Conservation (phyloP, 2,113 vertebrate genomes). For the Embiotoca jacksoni region DNA sequence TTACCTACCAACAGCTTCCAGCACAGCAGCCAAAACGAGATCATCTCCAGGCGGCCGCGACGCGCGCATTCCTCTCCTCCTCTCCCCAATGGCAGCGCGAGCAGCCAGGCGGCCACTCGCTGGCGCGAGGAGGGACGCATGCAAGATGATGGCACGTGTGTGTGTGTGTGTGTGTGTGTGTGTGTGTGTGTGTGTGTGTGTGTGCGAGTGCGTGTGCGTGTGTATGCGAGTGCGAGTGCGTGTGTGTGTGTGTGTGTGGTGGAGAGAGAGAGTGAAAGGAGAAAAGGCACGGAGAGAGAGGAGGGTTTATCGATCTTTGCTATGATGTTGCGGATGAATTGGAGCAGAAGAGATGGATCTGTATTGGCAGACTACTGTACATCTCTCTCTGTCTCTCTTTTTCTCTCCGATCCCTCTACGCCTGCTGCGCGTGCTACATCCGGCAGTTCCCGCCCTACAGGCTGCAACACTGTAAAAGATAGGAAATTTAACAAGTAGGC, state of each 20-base stretch:
- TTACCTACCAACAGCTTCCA: slow-evolving; percentile 81
- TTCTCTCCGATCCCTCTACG: neutral
- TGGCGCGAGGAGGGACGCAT: slow-evolving; percentile 70
- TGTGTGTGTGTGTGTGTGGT: slow-evolving; percentile 9
- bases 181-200: slow-evolving; percentile 2
- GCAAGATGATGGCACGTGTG: slow-evolving; percentile 18
- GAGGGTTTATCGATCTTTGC: slow-evolving; percentile 47
- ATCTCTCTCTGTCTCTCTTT: slow-evolving; percentile 27
- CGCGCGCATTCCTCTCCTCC: slow-evolving; percentile 68
- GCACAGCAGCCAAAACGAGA: slow-evolving; percentile 80
- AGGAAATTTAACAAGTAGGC: slow-evolving; percentile 11
- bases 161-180: slow-evolving; percentile 1
- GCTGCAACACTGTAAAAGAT: slow-evolving; percentile 24
- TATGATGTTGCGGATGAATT: slow-evolving; percentile 48
- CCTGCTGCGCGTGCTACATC: slow-evolving; percentile 3
- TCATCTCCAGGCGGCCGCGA: slow-evolving; percentile 78
- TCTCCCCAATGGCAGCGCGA: slow-evolving; percentile 63
- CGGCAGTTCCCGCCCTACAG: slow-evolving; percentile 16
- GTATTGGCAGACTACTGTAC: slow-evolving; percentile 57
- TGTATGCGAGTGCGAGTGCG: neutral
- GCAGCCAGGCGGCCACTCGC: slow-evolving; percentile 70
- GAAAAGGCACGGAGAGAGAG: neutral
- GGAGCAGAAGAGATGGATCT: slow-evolving; percentile 69
- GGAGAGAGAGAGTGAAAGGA: neutral
- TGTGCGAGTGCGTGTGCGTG: neutral